These are phyloP conservation scores for Oreochromis grahami DNA, from an alignment of 2,797 vertebrate genomes.

Conservation along the genomic window DNA sequence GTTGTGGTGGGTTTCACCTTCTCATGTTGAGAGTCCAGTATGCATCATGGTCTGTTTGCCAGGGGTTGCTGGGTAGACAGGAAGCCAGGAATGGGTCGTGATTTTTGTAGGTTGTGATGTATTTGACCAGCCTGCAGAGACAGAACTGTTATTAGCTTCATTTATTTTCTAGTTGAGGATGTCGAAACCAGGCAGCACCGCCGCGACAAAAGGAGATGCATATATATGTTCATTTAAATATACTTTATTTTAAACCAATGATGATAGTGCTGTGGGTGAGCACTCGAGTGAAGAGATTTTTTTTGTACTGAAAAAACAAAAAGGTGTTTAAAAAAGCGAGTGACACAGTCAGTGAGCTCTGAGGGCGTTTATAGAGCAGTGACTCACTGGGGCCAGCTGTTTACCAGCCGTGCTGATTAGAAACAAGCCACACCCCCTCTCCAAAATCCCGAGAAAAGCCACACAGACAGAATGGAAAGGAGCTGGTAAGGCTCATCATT, in stretches of 20 bases:
- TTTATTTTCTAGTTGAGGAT: background rate
- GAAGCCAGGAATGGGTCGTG: conserved; percentile 89
- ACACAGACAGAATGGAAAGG: background rate
- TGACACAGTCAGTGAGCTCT: background rate
- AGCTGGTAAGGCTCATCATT: background rate
- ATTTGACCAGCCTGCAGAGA: conserved; percentile 84
- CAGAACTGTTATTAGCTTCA: background rate
- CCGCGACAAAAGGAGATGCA: background rate
- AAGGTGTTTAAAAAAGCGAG: background rate
- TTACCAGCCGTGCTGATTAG: background rate
- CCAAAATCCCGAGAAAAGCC: background rate
- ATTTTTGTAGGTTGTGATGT: conserved; percentile 84
- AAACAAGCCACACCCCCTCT: background rate
- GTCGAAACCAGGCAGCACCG: background rate
- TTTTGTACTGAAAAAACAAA: background rate
- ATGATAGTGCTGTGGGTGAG: background rate
- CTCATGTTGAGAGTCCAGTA: conserved; percentile 92
- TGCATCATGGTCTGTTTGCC: conserved; percentile 84
- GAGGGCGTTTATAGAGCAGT: background rate
- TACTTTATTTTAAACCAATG: background rate
- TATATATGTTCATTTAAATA: background rate
- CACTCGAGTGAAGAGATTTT: background rate
- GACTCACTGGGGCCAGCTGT: background rate
- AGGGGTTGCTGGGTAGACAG: conserved; percentile 92
- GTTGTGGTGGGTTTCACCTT: conserved; percentile 68